These are phyloP conservation scores for Trachelus troglodyta DNA, from an alignment of 2,888 invertebrate genomes.

Conservation along the genomic window DNA sequence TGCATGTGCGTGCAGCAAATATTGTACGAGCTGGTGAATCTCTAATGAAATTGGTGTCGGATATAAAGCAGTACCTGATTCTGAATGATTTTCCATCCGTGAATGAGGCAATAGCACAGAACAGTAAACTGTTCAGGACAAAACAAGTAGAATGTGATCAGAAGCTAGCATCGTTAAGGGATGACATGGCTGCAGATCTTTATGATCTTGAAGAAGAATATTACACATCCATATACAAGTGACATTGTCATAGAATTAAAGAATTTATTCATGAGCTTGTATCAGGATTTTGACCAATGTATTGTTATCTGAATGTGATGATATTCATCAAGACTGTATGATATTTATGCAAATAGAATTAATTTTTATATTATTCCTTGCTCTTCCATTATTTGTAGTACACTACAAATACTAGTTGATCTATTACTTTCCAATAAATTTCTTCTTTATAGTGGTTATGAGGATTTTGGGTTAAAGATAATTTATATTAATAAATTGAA, in stretches of 20 bases:
- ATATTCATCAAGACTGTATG: conserved; percentile 34
- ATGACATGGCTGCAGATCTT: conserved; percentile 95
- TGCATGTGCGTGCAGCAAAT: conserved; percentile 96
- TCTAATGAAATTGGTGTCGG: conserved; percentile 95
- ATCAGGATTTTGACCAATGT: not conserved
- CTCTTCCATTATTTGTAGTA: not conserved
- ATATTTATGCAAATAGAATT: conserved; percentile 47
- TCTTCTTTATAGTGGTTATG: not conserved
- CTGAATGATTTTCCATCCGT: conserved; percentile 98
- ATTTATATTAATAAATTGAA: not conserved
- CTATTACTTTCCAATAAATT: not conserved
- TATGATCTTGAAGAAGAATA: conserved; percentile 95
- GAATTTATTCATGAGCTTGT: not conserved
- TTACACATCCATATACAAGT: conserved; percentile 87
- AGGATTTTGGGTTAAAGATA: conserved; percentile 7
- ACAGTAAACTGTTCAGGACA: conserved; percentile 88
- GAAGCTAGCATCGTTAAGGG: conserved; percentile 89
- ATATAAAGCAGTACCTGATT: conserved; percentile 97
- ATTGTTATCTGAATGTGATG: not conserved
- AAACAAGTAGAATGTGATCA: conserved; percentile 94
- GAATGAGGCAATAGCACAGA: conserved; percentile 96
- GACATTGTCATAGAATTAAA: conserved; percentile 30
- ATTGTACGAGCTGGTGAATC: conserved; percentile 97
- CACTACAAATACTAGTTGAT: not conserved
- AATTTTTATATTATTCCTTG: conserved; percentile 37